A percentile compares a stretch with the other conserved stretches of the same genome.
These are phyloP conservation scores for Aphelenchoides avenae DNA, from an alignment of 1,140 invertebrate species.

Conservation along the genomic window DNA sequence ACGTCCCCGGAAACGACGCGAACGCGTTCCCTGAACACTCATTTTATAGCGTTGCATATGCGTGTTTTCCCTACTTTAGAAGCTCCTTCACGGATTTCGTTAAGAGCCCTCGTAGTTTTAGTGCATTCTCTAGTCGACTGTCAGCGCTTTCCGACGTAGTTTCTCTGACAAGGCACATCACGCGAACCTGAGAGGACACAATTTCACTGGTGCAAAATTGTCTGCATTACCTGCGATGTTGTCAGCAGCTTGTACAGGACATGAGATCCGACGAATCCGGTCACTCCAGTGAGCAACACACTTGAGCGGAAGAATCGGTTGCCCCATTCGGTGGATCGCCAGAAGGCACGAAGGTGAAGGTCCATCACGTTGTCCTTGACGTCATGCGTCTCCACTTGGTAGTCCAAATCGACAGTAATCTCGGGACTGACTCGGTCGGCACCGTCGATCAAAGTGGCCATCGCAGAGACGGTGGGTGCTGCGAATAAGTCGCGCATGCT, in stretches of 20 bases:
- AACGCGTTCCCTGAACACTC: slow-evolving; percentile 58
- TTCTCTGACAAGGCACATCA: slow-evolving; percentile 63
- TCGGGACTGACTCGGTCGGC: slow-evolving; percentile 32
- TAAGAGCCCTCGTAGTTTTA: slow-evolving; percentile 60
- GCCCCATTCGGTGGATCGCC: slow-evolving; percentile 61
- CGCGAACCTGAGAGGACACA: slow-evolving; percentile 43
- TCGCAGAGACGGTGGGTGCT: slow-evolving; percentile 60
- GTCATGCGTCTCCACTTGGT: slow-evolving; percentile 61
- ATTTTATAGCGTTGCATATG: no score
- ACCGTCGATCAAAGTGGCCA: slow-evolving; percentile 59
- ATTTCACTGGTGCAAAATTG: no score
- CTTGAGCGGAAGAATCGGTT: slow-evolving; percentile 46
- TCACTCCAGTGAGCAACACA: slow-evolving; percentile 42
- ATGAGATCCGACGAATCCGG: slow-evolving; percentile 43
- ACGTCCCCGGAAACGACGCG: slow-evolving; percentile 62
- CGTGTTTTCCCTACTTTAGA: slow-evolving; percentile 36
- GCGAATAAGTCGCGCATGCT: slow-evolving; percentile 60
- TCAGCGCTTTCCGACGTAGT: slow-evolving; percentile 49
- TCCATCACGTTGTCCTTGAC: slow-evolving; percentile 60
- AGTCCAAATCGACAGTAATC: slow-evolving; percentile 53
- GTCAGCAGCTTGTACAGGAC: slow-evolving; percentile 31
- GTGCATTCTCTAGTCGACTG: slow-evolving; percentile 57
- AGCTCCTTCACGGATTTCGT: slow-evolving; percentile 31
- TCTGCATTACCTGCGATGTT: slow-evolving; percentile 15
- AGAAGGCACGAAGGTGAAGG: slow-evolving; percentile 63